These are phyloP conservation scores for Ictidomys tridecemlineatus DNA, from an alignment of 2,113 vertebrate genomes.

Conservation along the genomic window DNA sequence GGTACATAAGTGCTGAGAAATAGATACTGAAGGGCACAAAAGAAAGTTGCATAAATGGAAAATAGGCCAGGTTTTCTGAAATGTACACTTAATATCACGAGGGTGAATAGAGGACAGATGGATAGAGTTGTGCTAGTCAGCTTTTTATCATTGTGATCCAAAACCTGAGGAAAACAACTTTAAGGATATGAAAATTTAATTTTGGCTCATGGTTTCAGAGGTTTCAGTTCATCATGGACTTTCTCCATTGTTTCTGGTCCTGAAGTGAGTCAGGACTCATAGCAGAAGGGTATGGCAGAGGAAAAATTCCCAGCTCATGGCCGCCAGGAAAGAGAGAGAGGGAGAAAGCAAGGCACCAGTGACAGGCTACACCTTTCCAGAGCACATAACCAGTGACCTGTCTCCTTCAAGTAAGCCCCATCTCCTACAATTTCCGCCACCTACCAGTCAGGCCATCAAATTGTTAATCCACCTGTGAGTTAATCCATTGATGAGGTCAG, in stretches of 20 bases:
- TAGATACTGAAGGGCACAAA: background rate
- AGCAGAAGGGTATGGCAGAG: background rate
- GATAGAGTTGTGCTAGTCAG: background rate
- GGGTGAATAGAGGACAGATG: background rate
- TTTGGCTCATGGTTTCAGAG: background rate
- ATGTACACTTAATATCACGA: background rate
- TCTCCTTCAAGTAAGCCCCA: background rate
- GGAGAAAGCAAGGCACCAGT: background rate
- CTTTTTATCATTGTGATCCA: background rate
- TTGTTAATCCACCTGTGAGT: too few species aligned
- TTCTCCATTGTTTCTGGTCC: background rate
- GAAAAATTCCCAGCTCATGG: background rate
- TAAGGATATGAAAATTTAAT: background rate
- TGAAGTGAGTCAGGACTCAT: background rate
- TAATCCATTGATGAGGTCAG: too few species aligned
- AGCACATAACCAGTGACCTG: background rate
- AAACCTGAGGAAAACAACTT: too few species aligned
- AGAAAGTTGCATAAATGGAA: background rate
- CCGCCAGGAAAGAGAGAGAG: background rate
- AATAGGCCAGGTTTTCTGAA: background rate
- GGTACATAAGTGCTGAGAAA: background rate
- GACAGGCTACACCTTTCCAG: background rate
- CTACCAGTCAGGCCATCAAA: too few species aligned
- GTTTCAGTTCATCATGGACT: background rate
- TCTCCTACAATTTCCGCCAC: background rate